These are phyloP conservation scores for Scaptomyza caliginosa DNA, from an alignment of 2,888 invertebrate species.

Conservation along the genomic window DNA sequence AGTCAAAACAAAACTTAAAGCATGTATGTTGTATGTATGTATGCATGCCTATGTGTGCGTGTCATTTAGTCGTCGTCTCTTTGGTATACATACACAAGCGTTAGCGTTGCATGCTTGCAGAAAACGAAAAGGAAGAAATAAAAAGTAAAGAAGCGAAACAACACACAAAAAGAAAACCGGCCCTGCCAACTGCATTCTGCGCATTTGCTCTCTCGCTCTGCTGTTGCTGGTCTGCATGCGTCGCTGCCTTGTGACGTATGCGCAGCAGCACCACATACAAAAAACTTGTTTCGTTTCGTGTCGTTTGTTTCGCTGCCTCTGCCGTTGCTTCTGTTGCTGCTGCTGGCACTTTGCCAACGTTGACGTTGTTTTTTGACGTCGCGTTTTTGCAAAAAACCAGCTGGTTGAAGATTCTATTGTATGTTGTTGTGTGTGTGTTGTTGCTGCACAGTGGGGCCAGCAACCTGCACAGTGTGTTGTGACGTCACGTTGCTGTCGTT, in stretches of 20 bases:
- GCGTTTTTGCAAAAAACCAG: slow-evolving; percentile 57
- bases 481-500: slow-evolving; percentile 42
- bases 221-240: slow-evolving; percentile 38
- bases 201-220: slow-evolving; percentile 29
- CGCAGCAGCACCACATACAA: slow-evolving; percentile 62
- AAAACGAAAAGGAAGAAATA: slow-evolving; percentile 54
- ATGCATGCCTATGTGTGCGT: slow-evolving; percentile 4
- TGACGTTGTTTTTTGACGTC: slow-evolving; percentile 56
- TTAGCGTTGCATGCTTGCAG: slow-evolving; percentile 62
- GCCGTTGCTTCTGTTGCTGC: slow-evolving; percentile 9
- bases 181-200: slow-evolving; percentile 60
- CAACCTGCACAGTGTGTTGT: slow-evolving; percentile 60
- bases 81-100: slow-evolving; percentile 61
- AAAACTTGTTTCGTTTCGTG: slow-evolving; percentile 69
- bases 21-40: slow-evolving; percentile 9
- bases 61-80: slow-evolving; percentile 20
- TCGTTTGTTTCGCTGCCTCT: slow-evolving; percentile 23
- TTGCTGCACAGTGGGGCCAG: slow-evolving; percentile 66
- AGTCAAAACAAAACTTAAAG: slow-evolving; percentile 71
- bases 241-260: slow-evolving; percentile 71
- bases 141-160: slow-evolving; percentile 28
- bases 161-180: slow-evolving; percentile 41
- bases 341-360: slow-evolving; percentile 65
- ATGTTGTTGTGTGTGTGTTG: slow-evolving; percentile 17
- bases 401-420: slow-evolving; percentile 46